Conservation (phyloP, 2,888 invertebrate species). For the Caenorhabditis macrosperma region DNA sequence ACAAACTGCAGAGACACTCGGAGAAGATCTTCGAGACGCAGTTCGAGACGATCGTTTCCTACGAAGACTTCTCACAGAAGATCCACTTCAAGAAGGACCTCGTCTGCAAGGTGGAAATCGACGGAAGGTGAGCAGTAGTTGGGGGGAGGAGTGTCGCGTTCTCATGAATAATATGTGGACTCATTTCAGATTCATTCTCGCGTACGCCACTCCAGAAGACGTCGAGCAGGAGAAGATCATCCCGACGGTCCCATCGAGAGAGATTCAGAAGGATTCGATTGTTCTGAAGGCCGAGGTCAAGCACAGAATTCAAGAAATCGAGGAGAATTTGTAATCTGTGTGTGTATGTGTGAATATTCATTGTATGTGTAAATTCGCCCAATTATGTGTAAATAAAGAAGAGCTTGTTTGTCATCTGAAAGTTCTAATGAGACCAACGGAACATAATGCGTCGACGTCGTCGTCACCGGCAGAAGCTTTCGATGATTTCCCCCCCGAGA, state of each 20-base stretch:
- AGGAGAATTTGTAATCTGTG: neutral
- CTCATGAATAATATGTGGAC: neutral
- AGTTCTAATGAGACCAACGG: neutral
- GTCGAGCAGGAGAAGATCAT: conserved; percentile 61
- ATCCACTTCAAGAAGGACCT: conserved; percentile 70
- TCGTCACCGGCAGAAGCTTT: no score
- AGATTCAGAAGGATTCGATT: conserved; percentile 56
- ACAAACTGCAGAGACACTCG: conserved; percentile 52
- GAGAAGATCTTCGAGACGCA: conserved; percentile 65
- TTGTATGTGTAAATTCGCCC: conserved; percentile 1
- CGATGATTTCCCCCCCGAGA: no score
- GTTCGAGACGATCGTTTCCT: conserved; percentile 70
- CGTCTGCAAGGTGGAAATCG: conserved; percentile 71
- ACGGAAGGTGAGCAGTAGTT: conserved; percentile 61
- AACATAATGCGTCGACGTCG: neutral
- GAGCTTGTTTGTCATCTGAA: conserved; percentile 3
- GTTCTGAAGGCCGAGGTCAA: conserved; percentile 47
- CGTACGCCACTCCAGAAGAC: conserved; percentile 63
- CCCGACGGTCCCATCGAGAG: conserved; percentile 50
- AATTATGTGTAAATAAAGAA: conserved; percentile 54
- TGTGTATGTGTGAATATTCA: neutral
- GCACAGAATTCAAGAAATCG: conserved; percentile 32
- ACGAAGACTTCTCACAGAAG: conserved; percentile 71
- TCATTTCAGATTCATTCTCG: conserved; percentile 62
- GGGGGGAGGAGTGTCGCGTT: no score